Evolutionary conservation across 2,888 invertebrate genomes (phyloP), one percentile per base, ranked within the genome.

Genomic region (Lydus trimaculatus): DNA sequence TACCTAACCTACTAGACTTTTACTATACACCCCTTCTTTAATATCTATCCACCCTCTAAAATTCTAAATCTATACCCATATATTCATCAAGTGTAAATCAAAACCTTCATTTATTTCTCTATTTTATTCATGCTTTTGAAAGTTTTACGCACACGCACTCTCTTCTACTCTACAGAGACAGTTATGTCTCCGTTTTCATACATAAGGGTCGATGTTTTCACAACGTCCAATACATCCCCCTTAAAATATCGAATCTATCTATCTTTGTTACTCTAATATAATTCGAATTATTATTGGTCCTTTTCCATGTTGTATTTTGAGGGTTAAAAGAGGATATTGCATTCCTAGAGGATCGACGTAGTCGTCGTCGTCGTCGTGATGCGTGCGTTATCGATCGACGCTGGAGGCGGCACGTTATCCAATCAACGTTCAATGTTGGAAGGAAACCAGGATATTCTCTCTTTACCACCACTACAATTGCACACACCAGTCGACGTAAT

Each of bases 11-110:
- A 65, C 60, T 52, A 8, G 23, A 52, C 43, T 1, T 43, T 7
- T 43, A n/a, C 17, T 17, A n/a, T n/a, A 43, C 43, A 43, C 13
- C 52, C 52, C 48, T 48, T 52, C 52, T 48, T 11, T 3, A 58
- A 68, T 69, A 72, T 69, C 69, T 43, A 69, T 65, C 67, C 39
- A 48, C 61, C 67, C 63, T 20, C 17, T 61, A 48, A 68, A 65
- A 61, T 61, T 69, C 65, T n/a, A n/a, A 75, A 78, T 79, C 78
- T 76, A 78, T 80, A 48, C 17, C 74, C n/a, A n/a, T n/a, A n/a
- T 75, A 78, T 77, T 77, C 77, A 79, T 78, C 77, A 76, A 43
- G 70, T 75, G 76, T 80, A 78, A 79, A 80, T 79, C 79, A 78
- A 78, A 79, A 77, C 79, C 28, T 28, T 28, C 76, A 75, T 76